Evolutionary conservation across 2,797 vertebrate species (phyloP), one percentile per base, ranked within the genome.

Genomic region (Eptatretus atami): DNA sequence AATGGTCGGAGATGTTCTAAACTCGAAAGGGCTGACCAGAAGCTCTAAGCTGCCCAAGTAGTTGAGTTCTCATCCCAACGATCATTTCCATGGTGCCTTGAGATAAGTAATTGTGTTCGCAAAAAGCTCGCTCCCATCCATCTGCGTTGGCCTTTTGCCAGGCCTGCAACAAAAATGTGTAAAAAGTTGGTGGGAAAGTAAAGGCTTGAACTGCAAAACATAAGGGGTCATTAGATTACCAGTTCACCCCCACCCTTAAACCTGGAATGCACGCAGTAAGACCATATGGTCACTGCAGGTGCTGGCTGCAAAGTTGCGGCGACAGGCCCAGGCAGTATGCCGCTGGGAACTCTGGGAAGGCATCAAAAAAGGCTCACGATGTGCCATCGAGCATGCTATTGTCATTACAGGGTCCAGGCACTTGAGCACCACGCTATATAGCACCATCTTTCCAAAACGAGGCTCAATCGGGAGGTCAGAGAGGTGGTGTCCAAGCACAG

Each of bases 221-320:
- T 52, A 31, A 9, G 13, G 52, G 52, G 13, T 11, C 53, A 31
- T 64, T 24, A 64, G 24, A n/a, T n/a, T 31, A 64, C 13, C 31
- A 64, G 57, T 24, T 61, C 15, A n/a, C 57, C 24, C 15, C 11
- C 9, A 10, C 57, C 15, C 57, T 24, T 19, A 19, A 19, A 96
- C 88, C 86, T 98, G 90, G 65, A 98, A 95, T 55, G 82, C 83
- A 70, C 84, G 76, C 53, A 98, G 81, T 66, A 95, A 77, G 3
- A 84, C 83, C 86, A 98, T 90, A 69, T 98, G 90, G 70, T 98
- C 90, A 57, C 90, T 98, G 71, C 83, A 87, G 2, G 81, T 79
- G 68, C 74, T 80, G 1, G 83, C 81, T 5, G 83, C 69, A 63
- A 93, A 92, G 13, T 75, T 75, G 31, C 78, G 85, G 67, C 84